Evolutionary conservation across 2,888 invertebrate species (phyloP).

Genomic region (Parnassius mnemosyne): DNA sequence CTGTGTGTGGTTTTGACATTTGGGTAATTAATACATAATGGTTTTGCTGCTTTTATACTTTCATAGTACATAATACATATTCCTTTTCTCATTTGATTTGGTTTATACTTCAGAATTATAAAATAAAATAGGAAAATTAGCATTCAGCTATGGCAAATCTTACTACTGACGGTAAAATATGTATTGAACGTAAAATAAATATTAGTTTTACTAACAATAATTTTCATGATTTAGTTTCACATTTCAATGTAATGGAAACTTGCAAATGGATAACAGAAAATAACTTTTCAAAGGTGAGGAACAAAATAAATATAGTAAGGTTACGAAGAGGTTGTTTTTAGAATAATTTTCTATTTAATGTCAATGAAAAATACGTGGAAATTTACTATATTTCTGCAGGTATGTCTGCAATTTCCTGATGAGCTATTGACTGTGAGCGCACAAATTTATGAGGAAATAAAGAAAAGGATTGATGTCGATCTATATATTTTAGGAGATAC

Average conservation of each 20-base stretch:
- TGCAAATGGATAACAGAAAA: slow-evolving; percentile 86
- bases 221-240: slow-evolving; percentile 56
- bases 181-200: slow-evolving; percentile 73
- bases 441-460: slow-evolving; percentile 82
- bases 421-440: slow-evolving; percentile 85
- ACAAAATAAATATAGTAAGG: neutral
- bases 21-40: no score
- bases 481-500: slow-evolving; percentile 94
- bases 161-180: slow-evolving; percentile 75
- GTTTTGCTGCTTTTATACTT: no score
- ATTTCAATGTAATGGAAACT: slow-evolving; percentile 82
- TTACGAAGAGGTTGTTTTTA: neutral
- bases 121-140: neutral
- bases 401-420: slow-evolving; percentile 96
- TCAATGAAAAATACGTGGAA: neutral
- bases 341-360: neutral
- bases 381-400: slow-evolving; percentile 71
- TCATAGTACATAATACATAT: no score
- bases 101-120: no score
- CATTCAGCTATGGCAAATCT: slow-evolving; percentile 65
- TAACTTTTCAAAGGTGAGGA: slow-evolving; percentile 82
- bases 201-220: slow-evolving; percentile 36
- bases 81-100: no score
- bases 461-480: slow-evolving; percentile 66
- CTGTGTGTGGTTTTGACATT: no score